phyloP scores from a whole-genome alignment of 2,113 vertebrate species.

The Origma solitaria region DNA sequence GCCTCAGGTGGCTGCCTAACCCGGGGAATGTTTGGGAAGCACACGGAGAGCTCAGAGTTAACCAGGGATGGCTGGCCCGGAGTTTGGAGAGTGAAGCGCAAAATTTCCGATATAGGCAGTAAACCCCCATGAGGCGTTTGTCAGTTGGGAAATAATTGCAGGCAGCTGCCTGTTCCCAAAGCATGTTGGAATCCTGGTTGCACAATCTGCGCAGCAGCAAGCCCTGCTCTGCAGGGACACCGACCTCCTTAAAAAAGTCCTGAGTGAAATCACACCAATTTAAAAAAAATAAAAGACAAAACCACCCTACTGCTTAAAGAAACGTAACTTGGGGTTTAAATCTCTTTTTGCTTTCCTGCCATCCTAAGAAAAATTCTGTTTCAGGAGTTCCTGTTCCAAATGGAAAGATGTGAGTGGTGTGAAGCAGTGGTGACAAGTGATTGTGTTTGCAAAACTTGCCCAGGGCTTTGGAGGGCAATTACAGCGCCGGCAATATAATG shows the following conservation, averaged over 20 bases:
- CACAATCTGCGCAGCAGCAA: slow-evolving; percentile 30
- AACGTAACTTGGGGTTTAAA: neutral
- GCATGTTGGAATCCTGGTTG: slow-evolving; percentile 24
- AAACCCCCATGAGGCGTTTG: neutral
- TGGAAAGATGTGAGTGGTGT: neutral
- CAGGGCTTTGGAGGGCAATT: neutral
- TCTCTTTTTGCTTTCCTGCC: neutral
- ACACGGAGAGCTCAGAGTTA: neutral
- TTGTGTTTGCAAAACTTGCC: neutral
- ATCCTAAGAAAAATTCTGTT: neutral
- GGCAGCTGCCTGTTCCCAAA: slow-evolving; percentile 50
- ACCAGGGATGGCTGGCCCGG: neutral
- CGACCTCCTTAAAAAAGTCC: neutral
- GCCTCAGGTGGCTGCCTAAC: neutral
- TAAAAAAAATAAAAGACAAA: neutral
- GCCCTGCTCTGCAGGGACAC: neutral
- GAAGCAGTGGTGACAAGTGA: neutral
- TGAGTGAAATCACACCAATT: neutral
- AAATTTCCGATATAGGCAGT: neutral
- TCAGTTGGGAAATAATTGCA: slow-evolving; percentile 58
- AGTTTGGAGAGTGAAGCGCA: neutral
- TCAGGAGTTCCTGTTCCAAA: neutral
- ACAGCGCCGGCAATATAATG: neutral
- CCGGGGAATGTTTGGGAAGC: neutral
- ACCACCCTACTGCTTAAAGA: neutral